Conservation (phyloP, 37 sponge, comb jelly and placozoan species). For the Beroe forskalii region DNA sequence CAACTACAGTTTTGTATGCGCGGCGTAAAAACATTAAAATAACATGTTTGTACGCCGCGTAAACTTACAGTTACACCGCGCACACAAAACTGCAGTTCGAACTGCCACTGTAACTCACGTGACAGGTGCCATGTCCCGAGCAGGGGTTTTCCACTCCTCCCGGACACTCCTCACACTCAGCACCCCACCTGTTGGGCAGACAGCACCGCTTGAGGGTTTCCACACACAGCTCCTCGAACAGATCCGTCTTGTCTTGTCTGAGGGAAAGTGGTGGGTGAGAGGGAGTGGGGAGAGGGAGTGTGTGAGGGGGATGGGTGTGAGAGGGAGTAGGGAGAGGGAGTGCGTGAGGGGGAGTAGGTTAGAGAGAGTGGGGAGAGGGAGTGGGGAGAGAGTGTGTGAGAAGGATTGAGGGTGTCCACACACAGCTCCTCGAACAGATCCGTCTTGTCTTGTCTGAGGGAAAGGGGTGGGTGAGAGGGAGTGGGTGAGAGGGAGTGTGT, state of each 20-base stretch:
- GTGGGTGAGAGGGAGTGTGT: too few species aligned
- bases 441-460: slow-evolving; percentile 44
- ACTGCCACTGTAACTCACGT: too few species aligned
- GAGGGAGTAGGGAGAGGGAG: not conserved
- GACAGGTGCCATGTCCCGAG: slow-evolving; percentile 79
- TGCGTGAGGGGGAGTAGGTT: not conserved
- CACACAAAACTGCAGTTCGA: too few species aligned
- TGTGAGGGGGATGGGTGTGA: not conserved
- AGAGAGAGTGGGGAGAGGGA: not conserved
- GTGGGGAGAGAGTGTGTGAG: slow-evolving; percentile 65
- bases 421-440: slow-evolving; percentile 53
- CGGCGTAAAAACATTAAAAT: too few species aligned
- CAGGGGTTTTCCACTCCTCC: slow-evolving; percentile 79
- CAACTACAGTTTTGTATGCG: too few species aligned
- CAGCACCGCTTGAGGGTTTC: slow-evolving; percentile 31
- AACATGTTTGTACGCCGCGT: too few species aligned
- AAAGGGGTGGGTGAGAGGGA: too few species aligned
- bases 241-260: slow-evolving; percentile 47
- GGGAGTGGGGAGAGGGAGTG: not conserved
- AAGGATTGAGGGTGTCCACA: slow-evolving; percentile 7
- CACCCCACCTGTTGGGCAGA: slow-evolving; percentile 44
- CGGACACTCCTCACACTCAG: slow-evolving; percentile 74
- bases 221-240: slow-evolving; percentile 53
- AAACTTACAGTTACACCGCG: too few species aligned
- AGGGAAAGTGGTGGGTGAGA: not conserved